Conservation (phyloP, 2,888 invertebrate genomes). For the Matsumyia berberina region DNA sequence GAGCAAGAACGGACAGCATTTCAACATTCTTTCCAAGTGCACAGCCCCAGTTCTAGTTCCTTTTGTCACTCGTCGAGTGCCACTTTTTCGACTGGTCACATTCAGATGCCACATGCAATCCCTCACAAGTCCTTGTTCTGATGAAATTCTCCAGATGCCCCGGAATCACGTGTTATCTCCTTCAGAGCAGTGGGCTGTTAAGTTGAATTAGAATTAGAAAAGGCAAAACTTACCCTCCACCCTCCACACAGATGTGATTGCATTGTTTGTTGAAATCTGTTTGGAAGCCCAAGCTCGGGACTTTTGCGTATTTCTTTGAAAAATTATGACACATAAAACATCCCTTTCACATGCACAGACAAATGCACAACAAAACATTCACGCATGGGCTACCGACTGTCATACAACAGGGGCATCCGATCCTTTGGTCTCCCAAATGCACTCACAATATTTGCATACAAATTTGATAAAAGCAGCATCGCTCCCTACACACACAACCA, state of each 20-base stretch:
- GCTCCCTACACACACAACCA: constrained; percentile 7
- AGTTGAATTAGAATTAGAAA: constrained; percentile 55
- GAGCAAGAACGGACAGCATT: too few species aligned
- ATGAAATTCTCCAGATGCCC: constrained; percentile 45
- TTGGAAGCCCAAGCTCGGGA: constrained; percentile 24
- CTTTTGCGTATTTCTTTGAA: constrained; percentile 59
- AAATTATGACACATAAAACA: constrained; percentile 56
- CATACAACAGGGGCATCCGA: constrained; percentile 27
- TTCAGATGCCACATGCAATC: background rate
- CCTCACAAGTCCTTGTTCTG: background rate
- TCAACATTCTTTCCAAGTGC: too few species aligned
- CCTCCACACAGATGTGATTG: constrained; percentile 20
- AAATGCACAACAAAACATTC: constrained; percentile 39
- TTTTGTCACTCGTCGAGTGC: too few species aligned
- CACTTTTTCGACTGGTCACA: too few species aligned
- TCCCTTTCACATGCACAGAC: constrained; percentile 1
- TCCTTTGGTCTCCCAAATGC: constrained; percentile 58
- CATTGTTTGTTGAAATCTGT: constrained; percentile 54
- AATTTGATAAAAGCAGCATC: constrained; percentile 72
- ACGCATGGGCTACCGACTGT: constrained; percentile 65
- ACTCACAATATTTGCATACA: constrained; percentile 74
- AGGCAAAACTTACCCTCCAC: constrained; percentile 39
- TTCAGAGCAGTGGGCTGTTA: constrained; percentile 22
- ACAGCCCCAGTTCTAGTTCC: too few species aligned
- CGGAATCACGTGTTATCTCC: constrained; percentile 40